These are phyloP conservation scores for Trisateles emortualis DNA, from an alignment of 2,888 invertebrate genomes.

Conservation along the genomic window DNA sequence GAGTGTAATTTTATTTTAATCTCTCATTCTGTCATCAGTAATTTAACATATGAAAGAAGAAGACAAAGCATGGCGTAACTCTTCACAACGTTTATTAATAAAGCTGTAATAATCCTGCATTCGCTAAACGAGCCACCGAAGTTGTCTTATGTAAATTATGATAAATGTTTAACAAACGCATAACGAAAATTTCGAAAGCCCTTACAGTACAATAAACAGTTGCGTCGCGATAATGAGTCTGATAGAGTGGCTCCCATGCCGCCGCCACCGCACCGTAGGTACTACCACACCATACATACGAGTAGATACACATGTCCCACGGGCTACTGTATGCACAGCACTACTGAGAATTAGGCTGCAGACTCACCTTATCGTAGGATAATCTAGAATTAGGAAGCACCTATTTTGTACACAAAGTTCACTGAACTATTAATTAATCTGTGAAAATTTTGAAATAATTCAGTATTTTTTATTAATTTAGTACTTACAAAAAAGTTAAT, in stretches of 20 bases:
- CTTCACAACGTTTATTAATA: no score
- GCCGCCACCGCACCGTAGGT: not conserved
- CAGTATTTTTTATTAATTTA: slow-evolving; percentile 9
- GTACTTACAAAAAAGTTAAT: not conserved
- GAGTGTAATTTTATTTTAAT: no score
- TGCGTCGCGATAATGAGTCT: slow-evolving; percentile 53
- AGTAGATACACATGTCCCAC: slow-evolving; percentile 2
- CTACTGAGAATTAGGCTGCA: slow-evolving; percentile 7
- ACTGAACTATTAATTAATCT: slow-evolving; percentile 14
- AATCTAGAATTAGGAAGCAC: slow-evolving; percentile 1
- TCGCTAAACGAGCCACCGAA: no score
- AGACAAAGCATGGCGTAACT: no score
- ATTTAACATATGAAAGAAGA: no score
- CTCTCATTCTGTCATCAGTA: no score
- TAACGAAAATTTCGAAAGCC: slow-evolving; percentile 8
- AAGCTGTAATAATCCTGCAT: no score
- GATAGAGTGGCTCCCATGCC: slow-evolving; percentile 57
- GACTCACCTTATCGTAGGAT: not conserved
- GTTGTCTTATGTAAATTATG: not conserved
- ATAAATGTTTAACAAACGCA: not conserved
- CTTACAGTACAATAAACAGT: slow-evolving; percentile 50
- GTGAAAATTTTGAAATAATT: slow-evolving; percentile 11
- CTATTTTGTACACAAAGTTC: slow-evolving; percentile 7
- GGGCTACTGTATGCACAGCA: slow-evolving; percentile 10
- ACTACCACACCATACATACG: not conserved